phyloP scores from a whole-genome alignment of 2,888 invertebrate species.

The Pherbina coryleti region DNA sequence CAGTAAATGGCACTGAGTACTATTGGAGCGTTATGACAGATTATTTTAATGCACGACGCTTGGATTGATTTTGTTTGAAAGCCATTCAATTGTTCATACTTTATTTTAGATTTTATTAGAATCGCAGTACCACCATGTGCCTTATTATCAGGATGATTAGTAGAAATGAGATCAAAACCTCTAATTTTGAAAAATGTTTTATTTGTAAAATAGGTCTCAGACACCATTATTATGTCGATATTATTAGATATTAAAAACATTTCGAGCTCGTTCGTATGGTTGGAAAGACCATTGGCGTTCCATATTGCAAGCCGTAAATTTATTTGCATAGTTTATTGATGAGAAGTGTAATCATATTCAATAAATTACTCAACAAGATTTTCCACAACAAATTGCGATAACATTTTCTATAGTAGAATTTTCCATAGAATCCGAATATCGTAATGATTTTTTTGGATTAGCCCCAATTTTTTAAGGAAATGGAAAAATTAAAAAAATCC shows the following conservation, averaged over 20 bases:
- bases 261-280: too few relatives aligned
- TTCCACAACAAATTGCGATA: too few relatives aligned
- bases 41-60: slow-evolving; percentile 34
- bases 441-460: too few relatives aligned
- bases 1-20: slow-evolving; percentile 25
- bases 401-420: too few relatives aligned
- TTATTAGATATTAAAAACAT: too few relatives aligned
- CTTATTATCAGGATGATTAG: slow-evolving; percentile 39
- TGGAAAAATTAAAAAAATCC: too few relatives aligned
- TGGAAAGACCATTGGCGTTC: too few relatives aligned
- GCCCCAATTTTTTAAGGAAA: too few relatives aligned
- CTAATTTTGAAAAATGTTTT: slow-evolving; percentile 40
- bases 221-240: slow-evolving; percentile 36
- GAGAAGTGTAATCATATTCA: slow-evolving; percentile 26
- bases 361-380: too few relatives aligned
- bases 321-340: slow-evolving; percentile 34
- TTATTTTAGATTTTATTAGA: slow-evolving; percentile 38
- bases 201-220: slow-evolving; percentile 41
- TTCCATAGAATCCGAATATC: too few relatives aligned
- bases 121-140: slow-evolving; percentile 43
- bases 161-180: slow-evolving; percentile 34
- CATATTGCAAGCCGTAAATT: slow-evolving; percentile 25
- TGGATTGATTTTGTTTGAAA: slow-evolving; percentile 3
- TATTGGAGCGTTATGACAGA: neutral
- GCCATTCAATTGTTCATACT: slow-evolving; percentile 5